Evolutionary conservation across 2,113 vertebrate species (phyloP).

Genomic region (Chamaetylas fuelleborni): DNA sequence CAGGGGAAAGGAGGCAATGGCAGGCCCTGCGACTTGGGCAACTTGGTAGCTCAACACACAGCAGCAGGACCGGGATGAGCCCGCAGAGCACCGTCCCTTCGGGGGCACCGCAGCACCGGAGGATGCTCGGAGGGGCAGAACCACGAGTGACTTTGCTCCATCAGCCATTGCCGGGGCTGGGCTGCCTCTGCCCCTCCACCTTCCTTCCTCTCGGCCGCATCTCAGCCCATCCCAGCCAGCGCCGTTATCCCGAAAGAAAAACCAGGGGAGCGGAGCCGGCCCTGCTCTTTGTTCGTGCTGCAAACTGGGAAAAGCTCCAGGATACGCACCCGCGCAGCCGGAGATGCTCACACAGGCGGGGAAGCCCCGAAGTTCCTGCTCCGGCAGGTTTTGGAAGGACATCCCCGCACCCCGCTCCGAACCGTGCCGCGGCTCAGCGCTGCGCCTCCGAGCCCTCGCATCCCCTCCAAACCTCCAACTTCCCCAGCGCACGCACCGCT

Average conservation of each 20-base stretch:
- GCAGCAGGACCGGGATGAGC: neutral
- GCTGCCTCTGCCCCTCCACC: neutral
- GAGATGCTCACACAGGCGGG: neutral
- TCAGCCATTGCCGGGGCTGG: slow-evolving; percentile 7
- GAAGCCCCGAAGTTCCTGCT: slow-evolving; percentile 15
- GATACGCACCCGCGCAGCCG: neutral
- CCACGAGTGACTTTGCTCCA: neutral
- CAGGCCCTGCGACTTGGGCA: neutral
- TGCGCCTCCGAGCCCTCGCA: neutral
- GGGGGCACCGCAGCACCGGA: neutral
- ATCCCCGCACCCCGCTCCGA: neutral
- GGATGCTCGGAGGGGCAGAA: neutral
- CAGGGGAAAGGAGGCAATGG: neutral
- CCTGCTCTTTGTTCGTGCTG: slow-evolving; percentile 36
- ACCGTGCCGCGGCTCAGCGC: neutral
- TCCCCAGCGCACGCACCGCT: neutral
- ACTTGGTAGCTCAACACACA: neutral
- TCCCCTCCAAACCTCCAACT: neutral
- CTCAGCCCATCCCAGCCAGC: neutral
- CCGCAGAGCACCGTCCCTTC: neutral
- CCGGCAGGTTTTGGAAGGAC: neutral
- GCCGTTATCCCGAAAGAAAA: too few species aligned
- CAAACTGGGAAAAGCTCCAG: slow-evolving; percentile 2
- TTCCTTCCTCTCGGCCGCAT: neutral
- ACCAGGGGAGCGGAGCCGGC: neutral